phyloP scores from a whole-genome alignment of 2,797 vertebrate species.

The Enteromius trimaculatus region DNA sequence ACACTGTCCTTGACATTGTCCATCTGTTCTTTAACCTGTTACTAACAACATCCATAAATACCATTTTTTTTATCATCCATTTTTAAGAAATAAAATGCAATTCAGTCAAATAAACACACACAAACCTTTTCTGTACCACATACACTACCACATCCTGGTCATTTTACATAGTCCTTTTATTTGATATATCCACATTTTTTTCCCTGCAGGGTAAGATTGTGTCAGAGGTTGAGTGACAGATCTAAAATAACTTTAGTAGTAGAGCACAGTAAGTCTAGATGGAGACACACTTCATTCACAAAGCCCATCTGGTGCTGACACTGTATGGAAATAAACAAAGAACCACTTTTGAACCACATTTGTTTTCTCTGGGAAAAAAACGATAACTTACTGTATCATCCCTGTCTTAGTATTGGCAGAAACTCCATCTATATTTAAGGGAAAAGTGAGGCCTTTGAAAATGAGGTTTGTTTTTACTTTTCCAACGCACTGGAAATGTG shows the following conservation, averaged over 20 bases:
- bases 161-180: slow-evolving; percentile 6
- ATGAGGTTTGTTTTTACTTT: slow-evolving; percentile 37
- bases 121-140: neutral
- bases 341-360: slow-evolving; percentile 31
- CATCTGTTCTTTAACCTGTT: neutral
- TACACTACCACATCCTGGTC: neutral
- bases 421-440: slow-evolving; percentile 19
- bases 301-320: slow-evolving; percentile 4
- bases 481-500: neutral
- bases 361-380: slow-evolving; percentile 20
- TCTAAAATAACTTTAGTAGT: slow-evolving; percentile 22
- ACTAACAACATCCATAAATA: neutral
- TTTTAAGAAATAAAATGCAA: neutral
- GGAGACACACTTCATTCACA: slow-evolving; percentile 7
- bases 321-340: slow-evolving; percentile 7
- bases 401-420: neutral
- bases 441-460: neutral
- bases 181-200: neutral
- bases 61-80: neutral
- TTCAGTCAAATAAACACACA: neutral
- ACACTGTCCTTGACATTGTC: neutral
- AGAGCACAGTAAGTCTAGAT: neutral
- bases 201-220: neutral
- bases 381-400: slow-evolving; percentile 17
- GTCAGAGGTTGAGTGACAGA: slow-evolving; percentile 10